Conservation (phyloP, 2,888 invertebrate genomes). For the Ecdyonurus torrentis region DNA sequence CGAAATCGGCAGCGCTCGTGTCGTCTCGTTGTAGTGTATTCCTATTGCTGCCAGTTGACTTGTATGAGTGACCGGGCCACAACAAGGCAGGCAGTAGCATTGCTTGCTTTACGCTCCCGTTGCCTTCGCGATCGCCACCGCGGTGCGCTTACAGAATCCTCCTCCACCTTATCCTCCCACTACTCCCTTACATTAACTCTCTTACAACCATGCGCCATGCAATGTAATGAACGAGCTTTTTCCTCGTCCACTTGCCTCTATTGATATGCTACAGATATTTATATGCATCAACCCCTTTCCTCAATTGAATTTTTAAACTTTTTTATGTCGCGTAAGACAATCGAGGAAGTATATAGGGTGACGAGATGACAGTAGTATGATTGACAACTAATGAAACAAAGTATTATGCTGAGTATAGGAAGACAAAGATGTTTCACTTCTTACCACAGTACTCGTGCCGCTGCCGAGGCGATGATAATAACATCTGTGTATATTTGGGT, state of each 20-base stretch:
- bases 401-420: no score
- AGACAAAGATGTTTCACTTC: neutral
- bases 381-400: constrained; percentile 1
- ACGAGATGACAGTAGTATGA: neutral
- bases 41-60: neutral
- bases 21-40: neutral
- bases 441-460: neutral
- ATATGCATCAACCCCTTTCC: neutral
- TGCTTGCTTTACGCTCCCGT: neutral
- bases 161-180: neutral
- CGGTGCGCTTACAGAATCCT: neutral
- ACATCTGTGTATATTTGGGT: constrained; percentile 3
- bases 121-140: neutral
- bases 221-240: no score
- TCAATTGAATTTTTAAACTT: neutral
- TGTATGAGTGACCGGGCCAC: constrained; percentile 4
- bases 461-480: neutral
- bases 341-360: neutral
- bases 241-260: neutral
- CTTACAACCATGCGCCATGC: neutral
- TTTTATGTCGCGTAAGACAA: no score
- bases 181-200: no score
- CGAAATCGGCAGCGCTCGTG: neutral
- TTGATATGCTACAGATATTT: neutral
- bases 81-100: neutral